Base-by-base conservation (phyloP, 1,140 invertebrate genomes). In the Diploscapter pachys region DNA sequence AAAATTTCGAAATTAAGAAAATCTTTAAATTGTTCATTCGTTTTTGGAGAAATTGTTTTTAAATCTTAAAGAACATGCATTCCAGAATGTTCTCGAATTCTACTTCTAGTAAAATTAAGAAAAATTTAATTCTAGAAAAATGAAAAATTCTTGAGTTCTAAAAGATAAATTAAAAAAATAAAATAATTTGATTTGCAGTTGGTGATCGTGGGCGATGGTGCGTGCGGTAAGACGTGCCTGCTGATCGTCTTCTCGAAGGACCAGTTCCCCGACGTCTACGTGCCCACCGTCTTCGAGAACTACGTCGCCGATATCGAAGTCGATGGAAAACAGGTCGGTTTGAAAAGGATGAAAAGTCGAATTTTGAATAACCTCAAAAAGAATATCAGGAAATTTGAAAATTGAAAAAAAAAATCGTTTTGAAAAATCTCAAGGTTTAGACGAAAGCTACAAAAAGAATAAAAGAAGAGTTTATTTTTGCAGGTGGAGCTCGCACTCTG, bases 141-240 rank as follows among this genome's bases (percentile, higher is more conserved):
- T 31, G 31, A 31, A 31, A 31, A 31, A 31, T 31, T 31, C 31
- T 31, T 31, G 31, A 31, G 31, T 31, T 31, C 31, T 31, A 31
- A 31, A 31, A 74, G 73, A 0, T 63, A 65, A 6, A 49, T 2
- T 71, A 53, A 52, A 62, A 54, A 48, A 13, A 53, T 6, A 6
- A 49, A 66, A 57, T 65, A 57, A n/a, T 72, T 54, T 63, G 4
- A 11, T 63, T 74, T 76, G 51, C 57, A 98, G 90, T 90, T 98
- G 88, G 96, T 99, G 83, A 97, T 99, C 87, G 96, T 99, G 79
- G 96, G 96, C 85, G 96, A 98, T 89, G 96, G 95, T 89, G 95
- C 95, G 82, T 98, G 95, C 89, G 95, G 95, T 89, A 98, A 98
- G 91, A 98, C 95, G 83, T 97, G 94, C 88, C 90, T 98, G 81